phyloP scores from a whole-genome alignment of 2,888 invertebrate species.

The Troides helena region DNA sequence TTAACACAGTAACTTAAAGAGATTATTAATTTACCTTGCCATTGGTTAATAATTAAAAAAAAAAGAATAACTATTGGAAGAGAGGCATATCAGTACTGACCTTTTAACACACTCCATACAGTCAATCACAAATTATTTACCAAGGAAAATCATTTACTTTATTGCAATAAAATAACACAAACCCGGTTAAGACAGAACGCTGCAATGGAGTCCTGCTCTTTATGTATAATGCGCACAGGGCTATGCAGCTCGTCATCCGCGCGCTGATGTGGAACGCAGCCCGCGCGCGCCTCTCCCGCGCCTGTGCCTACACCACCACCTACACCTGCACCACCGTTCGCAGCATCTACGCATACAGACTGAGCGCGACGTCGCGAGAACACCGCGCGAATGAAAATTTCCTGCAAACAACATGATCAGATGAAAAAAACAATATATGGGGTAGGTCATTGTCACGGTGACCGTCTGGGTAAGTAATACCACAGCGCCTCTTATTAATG shows the following conservation, averaged over 20 bases:
- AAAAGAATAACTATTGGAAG: too few relatives aligned
- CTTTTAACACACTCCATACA: too few relatives aligned
- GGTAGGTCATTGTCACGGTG: too few relatives aligned
- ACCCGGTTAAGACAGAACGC: conserved; percentile 98
- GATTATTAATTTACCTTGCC: too few relatives aligned
- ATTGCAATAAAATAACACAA: conserved; percentile 24
- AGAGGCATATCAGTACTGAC: too few relatives aligned
- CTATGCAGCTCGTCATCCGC: conserved; percentile 80
- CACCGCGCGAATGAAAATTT: conserved; percentile 96
- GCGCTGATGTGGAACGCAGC: conserved; percentile 41
- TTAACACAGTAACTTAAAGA: too few relatives aligned
- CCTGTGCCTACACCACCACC: conserved; percentile 26
- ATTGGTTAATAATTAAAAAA: too few relatives aligned
- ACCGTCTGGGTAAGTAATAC: too few relatives aligned
- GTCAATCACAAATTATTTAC: too few relatives aligned
- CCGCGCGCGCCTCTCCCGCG: conserved; percentile 37
- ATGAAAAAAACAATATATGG: background rate
- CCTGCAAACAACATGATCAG: conserved; percentile 53
- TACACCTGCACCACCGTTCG: conserved; percentile 32
- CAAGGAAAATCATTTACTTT: too few relatives aligned
- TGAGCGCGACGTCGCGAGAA: conserved; percentile 89
- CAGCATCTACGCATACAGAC: conserved; percentile 46
- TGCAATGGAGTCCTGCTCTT: conserved; percentile 98
- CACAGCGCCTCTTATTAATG: too few relatives aligned
- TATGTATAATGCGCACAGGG: conserved; percentile 97